Conservation (phyloP, 2,797 vertebrate species). For the Hirundo rustica region DNA sequence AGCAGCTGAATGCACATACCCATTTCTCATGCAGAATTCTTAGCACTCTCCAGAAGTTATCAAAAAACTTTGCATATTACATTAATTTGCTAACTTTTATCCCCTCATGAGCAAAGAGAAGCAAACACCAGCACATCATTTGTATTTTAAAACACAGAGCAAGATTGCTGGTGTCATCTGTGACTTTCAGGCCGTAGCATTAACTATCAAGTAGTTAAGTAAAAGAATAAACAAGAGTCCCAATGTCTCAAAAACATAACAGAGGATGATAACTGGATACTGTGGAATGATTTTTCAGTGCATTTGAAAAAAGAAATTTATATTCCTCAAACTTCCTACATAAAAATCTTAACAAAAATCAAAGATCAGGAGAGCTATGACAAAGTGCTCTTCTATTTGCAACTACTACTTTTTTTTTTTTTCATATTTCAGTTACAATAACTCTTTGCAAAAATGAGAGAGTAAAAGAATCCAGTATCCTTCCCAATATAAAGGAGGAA, state of each 20-base stretch:
- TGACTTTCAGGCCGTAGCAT: not conserved
- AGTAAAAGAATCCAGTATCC: not conserved
- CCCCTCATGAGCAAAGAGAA: not conserved
- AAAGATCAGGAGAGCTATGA: not conserved
- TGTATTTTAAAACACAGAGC: not conserved
- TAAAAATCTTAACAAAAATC: not conserved
- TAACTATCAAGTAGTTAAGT: not conserved
- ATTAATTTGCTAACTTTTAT: not conserved
- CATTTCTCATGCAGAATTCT: not conserved
- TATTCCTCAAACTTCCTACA: not conserved
- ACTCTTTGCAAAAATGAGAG: not conserved
- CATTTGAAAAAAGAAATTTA: not conserved
- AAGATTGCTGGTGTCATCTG: not conserved
- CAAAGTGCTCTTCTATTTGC: not conserved
- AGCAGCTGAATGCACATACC: not conserved
- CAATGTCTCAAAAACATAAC: accelerated
- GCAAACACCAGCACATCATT: not conserved
- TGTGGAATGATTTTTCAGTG: not conserved
- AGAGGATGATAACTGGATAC: not conserved
- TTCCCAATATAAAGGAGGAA: not conserved
- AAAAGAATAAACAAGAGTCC: not conserved
- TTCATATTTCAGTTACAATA: not conserved
- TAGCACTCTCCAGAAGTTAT: not conserved
- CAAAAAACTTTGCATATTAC: not conserved
- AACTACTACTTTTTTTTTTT: not conserved